Conservation (phyloP, 2,888 invertebrate species). For the Sphaeridia pumilis region DNA sequence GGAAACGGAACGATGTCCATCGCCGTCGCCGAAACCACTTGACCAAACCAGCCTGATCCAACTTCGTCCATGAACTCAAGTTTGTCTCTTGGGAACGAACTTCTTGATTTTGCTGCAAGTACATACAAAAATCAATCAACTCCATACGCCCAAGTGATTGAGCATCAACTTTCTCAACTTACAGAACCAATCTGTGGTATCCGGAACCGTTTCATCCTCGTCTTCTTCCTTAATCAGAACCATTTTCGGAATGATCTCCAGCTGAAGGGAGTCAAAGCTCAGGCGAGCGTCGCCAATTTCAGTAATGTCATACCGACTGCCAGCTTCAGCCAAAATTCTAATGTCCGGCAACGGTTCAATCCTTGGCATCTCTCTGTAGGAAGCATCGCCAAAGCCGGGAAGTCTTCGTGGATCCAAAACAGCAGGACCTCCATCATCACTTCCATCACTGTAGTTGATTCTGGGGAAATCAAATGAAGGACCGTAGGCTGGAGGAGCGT, state of each 20-base stretch:
- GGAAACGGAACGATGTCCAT: constrained; percentile 42
- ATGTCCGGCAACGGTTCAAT: constrained; percentile 3
- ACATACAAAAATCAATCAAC: too few relatives aligned
- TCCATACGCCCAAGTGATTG: background rate
- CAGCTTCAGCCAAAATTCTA: background rate
- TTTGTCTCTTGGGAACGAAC: constrained; percentile 58
- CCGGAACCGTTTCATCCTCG: background rate
- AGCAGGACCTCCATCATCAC: too few relatives aligned
- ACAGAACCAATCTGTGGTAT: background rate
- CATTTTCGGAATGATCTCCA: background rate
- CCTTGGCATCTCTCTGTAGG: too few relatives aligned
- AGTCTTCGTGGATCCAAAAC: too few relatives aligned
- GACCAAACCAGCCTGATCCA: constrained; percentile 75
- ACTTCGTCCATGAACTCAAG: constrained; percentile 70
- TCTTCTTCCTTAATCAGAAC: background rate
- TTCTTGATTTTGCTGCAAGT: background rate
- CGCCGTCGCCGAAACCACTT: constrained; percentile 50
- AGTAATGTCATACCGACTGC: constrained; percentile 2
- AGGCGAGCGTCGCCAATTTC: constrained; percentile 13
- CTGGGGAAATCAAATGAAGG: too few relatives aligned
- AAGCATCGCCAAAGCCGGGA: too few relatives aligned
- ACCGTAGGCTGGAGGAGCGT: too few relatives aligned
- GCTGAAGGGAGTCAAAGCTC: constrained; percentile 6
- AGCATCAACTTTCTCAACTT: background rate
- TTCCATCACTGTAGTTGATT: too few relatives aligned